A percentile compares a stretch with the other conserved stretches of the same genome.
Conservation (phyloP, 2,113 vertebrate species). For the Mola mola region DNA sequence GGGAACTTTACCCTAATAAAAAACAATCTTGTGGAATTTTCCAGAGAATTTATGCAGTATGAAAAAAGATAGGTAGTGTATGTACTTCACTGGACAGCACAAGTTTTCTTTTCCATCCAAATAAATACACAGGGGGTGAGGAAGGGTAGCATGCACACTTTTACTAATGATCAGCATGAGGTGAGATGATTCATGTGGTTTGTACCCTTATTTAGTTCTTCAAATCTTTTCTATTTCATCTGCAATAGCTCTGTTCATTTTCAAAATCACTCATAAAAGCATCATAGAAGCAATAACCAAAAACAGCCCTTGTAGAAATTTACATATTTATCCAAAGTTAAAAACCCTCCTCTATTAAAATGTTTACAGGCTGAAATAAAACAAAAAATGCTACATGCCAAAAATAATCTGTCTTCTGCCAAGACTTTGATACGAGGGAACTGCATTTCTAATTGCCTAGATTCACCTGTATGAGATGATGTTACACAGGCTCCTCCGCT, state of each 20-base stretch:
- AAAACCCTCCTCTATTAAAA: conserved; percentile 79
- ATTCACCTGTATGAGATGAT: conserved; percentile 27
- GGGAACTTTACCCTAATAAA: conserved; percentile 85
- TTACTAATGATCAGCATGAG: no score
- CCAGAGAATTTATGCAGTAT: conserved; percentile 79
- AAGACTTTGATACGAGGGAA: conserved; percentile 66
- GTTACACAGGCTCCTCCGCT: conserved; percentile 31
- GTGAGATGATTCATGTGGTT: conserved; percentile 48
- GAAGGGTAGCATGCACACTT: background rate
- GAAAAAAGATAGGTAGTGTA: conserved; percentile 72
- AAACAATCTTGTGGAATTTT: conserved; percentile 84
- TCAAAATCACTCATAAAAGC: conserved; percentile 83
- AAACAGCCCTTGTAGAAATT: conserved; percentile 76
- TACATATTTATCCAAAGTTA: conserved; percentile 85
- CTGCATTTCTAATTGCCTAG: conserved; percentile 57
- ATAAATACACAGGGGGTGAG: background rate
- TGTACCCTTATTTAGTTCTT: conserved; percentile 59
- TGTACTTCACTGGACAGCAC: conserved; percentile 55
- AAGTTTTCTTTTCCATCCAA: conserved; percentile 52
- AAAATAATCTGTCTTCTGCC: conserved; percentile 71
- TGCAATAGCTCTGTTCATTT: conserved; percentile 75
- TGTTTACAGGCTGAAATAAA: conserved; percentile 81
- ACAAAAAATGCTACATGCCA: conserved; percentile 78
- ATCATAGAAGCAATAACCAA: conserved; percentile 79
- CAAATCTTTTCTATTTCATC: conserved; percentile 71